phyloP scores from a whole-genome alignment of 2,797 vertebrate species.

The Gadopsis marmoratus region DNA sequence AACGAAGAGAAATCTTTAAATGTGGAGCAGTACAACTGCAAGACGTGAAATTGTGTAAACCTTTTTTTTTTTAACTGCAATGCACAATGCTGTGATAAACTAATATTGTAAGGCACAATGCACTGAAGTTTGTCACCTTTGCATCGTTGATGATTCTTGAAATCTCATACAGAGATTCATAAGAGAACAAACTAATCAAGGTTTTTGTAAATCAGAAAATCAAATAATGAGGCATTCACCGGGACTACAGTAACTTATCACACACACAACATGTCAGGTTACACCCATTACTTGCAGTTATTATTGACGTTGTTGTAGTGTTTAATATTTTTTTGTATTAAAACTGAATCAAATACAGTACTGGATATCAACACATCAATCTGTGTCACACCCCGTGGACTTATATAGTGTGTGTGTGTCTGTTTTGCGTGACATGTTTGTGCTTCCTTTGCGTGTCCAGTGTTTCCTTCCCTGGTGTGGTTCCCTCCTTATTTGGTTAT shows the following conservation, averaged over 20 bases:
- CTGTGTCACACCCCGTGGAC: too few relatives aligned
- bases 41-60: conserved; percentile 15
- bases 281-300: neutral
- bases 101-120: neutral
- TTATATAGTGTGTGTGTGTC: too few relatives aligned
- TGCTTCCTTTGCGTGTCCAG: too few relatives aligned
- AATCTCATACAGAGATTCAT: neutral
- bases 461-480: too few relatives aligned
- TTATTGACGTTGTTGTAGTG: neutral
- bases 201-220: neutral
- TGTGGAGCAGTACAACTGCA: conserved; percentile 6
- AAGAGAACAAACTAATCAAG: neutral
- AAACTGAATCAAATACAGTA: neutral
- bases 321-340: neutral
- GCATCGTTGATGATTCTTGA: neutral
- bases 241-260: neutral
- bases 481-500: too few relatives aligned
- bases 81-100: conserved; percentile 11
- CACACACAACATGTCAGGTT: neutral
- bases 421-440: too few relatives aligned
- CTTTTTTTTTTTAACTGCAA: neutral
- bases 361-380: neutral
- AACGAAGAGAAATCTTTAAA: conserved; percentile 48
- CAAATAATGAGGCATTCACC: neutral
- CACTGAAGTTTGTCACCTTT: conserved; percentile 7